These are phyloP conservation scores for Ammodytes dubius DNA, from an alignment of 2,113 vertebrate species.

Conservation along the genomic window DNA sequence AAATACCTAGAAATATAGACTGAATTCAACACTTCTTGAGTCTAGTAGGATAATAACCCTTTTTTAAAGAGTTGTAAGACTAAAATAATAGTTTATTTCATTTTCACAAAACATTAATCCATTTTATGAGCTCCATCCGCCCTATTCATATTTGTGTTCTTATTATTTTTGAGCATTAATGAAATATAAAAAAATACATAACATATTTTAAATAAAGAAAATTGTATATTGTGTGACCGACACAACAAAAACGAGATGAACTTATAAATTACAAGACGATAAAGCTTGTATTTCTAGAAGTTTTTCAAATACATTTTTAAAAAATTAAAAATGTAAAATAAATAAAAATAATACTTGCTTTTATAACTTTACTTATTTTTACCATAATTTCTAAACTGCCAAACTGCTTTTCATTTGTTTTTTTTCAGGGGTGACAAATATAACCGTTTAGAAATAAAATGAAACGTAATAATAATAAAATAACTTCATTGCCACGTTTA, in stretches of 20 bases:
- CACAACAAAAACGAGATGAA: neutral
- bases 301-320: neutral
- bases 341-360: neutral
- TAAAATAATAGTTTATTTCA: neutral
- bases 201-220: neutral
- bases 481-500: neutral
- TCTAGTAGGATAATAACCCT: neutral
- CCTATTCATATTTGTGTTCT: neutral
- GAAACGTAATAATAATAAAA: neutral
- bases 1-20: neutral
- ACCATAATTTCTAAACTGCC: neutral
- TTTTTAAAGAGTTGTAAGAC: neutral
- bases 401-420: neutral
- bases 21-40: neutral
- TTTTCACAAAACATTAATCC: neutral
- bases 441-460: neutral
- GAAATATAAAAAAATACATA: too few relatives aligned
- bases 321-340: too few relatives aligned
- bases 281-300: neutral
- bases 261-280: neutral
- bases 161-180: neutral
- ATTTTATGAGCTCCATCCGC: neutral
- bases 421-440: neutral
- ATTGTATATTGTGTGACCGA: neutral
- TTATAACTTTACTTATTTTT: neutral